Percentiles rank a stretch among this genome's conserved stretches.
Evolutionary conservation across 2,113 vertebrate genomes (phyloP).

Genomic region (Nothoprocta perdicaria): DNA sequence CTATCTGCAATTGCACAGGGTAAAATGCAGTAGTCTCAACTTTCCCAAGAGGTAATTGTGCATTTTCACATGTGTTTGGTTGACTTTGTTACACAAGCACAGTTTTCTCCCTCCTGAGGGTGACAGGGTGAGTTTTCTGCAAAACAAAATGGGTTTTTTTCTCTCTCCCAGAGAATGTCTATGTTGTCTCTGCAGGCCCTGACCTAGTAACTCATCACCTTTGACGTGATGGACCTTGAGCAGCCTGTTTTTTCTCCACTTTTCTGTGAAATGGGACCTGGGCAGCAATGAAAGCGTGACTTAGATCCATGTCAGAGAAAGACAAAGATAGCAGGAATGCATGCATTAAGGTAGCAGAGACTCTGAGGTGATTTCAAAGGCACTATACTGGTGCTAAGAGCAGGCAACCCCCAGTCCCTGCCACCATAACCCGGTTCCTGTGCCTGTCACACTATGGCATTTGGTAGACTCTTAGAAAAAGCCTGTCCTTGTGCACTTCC

Average conservation of each 20-base stretch:
- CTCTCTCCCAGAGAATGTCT: background rate
- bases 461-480: background rate
- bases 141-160: background rate
- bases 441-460: background rate
- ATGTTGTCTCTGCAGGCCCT: background rate
- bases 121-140: background rate
- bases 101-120: background rate
- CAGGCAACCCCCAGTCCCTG: background rate
- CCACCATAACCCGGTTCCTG: rapidly evolving
- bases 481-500: background rate
- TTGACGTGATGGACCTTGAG: background rate
- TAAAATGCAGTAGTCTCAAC: background rate
- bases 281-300: background rate
- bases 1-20: background rate
- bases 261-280: background rate
- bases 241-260: background rate
- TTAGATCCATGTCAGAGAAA: background rate
- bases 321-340: background rate
- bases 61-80: background rate
- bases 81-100: background rate
- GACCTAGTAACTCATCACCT: background rate
- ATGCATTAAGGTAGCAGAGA: background rate
- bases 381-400: background rate
- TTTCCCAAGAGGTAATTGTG: background rate
- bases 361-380: background rate